phyloP scores from a whole-genome alignment of 1,140 invertebrate species.

The Drosophila virilis region DNA sequence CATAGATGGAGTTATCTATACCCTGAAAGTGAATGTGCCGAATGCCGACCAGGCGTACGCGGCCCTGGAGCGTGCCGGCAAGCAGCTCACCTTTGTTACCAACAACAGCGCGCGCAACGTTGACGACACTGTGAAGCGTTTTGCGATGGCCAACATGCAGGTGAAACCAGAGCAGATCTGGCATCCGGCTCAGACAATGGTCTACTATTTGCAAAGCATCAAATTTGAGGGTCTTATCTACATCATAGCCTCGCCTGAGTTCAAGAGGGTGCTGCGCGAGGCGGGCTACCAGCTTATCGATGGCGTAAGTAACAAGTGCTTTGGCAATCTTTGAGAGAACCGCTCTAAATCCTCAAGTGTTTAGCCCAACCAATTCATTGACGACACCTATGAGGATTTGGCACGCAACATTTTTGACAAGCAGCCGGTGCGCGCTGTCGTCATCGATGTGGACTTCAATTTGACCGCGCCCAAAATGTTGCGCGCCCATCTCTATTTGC shows the following conservation, averaged over 20 bases:
- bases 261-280: conserved; percentile 73
- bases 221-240: conserved; percentile 84
- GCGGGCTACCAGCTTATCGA: conserved; percentile 84
- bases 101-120: conserved; percentile 87
- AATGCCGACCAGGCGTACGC: conserved; percentile 85
- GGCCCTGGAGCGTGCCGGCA: conserved; percentile 87
- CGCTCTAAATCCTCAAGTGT: neutral
- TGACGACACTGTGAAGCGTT: conserved; percentile 73
- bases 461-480: conserved; percentile 84
- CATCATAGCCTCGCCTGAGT: conserved; percentile 73
- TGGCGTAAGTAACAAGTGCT: conserved; percentile 82
- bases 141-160: conserved; percentile 36
- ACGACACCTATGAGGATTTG: conserved; percentile 79
- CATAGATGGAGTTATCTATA: conserved; percentile 87
- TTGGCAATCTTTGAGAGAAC: neutral
- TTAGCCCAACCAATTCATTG: conserved; percentile 38
- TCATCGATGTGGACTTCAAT: conserved; percentile 85
- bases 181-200: conserved; percentile 81
- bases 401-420: conserved; percentile 77
- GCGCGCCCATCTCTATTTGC: conserved; percentile 84
- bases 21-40: conserved; percentile 80
- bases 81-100: conserved; percentile 89
- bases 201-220: conserved; percentile 84
- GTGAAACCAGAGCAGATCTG: conserved; percentile 74
- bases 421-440: conserved; percentile 85